Percentiles rank a stretch among this genome's conserved stretches.
Conservation (phyloP, 2,888 invertebrate species). For the Aradus depressus region DNA sequence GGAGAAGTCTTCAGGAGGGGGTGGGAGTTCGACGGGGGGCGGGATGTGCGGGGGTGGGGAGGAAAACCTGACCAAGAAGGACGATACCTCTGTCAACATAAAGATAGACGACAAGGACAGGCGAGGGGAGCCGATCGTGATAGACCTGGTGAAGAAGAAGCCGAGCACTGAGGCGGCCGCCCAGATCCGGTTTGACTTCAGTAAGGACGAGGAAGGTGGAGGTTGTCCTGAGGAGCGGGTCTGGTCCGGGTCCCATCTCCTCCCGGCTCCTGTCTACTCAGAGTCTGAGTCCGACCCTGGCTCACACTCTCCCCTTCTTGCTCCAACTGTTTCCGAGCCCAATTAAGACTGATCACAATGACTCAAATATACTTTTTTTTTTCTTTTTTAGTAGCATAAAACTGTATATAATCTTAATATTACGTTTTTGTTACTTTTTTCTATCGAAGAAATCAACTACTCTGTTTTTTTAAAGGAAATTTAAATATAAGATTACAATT, state of each 20-base stretch:
- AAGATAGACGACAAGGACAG: constrained; percentile 31
- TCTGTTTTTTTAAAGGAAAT: too few relatives aligned
- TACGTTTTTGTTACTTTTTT: not conserved
- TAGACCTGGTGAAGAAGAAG: constrained; percentile 29
- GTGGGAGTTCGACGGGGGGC: too few relatives aligned
- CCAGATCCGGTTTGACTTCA: constrained; percentile 29
- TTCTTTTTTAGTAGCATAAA: not conserved
- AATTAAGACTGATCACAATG: constrained; percentile 8
- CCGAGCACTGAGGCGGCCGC: constrained; percentile 25
- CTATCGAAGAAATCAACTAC: too few relatives aligned
- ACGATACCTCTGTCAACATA: constrained; percentile 31
- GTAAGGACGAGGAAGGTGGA: constrained; percentile 26
- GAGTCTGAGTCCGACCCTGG: constrained; percentile 28
- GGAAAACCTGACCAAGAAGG: constrained; percentile 21
- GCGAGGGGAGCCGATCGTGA: constrained; percentile 30
- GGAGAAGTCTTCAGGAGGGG: too few relatives aligned
- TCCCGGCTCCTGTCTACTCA: constrained; percentile 11
- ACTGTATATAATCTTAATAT: not conserved
- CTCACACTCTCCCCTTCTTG: constrained; percentile 29
- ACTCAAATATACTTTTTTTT: not conserved
- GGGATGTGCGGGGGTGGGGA: constrained; percentile 14
- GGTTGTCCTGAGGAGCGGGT: too few relatives aligned
- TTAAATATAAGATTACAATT: too few relatives aligned
- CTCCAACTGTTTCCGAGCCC: constrained; percentile 1
- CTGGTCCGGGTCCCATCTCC: constrained; percentile 12